A percentile compares a stretch with the other conserved stretches of the same genome.
Evolutionary conservation across 2,113 vertebrate genomes (phyloP).

Genomic region (Chamaea fasciata): DNA sequence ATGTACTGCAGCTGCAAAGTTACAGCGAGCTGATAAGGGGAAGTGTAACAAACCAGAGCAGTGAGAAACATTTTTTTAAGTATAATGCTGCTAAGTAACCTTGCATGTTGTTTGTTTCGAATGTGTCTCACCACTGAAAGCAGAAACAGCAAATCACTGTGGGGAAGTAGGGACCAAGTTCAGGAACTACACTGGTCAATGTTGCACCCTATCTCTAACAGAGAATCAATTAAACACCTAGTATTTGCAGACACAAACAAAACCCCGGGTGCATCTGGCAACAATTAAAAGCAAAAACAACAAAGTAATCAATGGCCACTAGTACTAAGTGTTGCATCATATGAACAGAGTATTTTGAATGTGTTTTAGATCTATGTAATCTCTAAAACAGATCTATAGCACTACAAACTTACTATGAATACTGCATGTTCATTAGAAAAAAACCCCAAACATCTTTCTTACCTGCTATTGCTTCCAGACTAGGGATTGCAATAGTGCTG

Average conservation of each 20-base stretch:
- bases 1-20: background rate
- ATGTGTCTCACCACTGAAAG: background rate
- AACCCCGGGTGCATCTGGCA: background rate
- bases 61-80: background rate
- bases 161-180: background rate
- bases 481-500: constrained; percentile 92
- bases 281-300: background rate
- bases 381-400: background rate
- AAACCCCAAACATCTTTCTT: background rate
- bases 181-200: background rate
- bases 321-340: background rate
- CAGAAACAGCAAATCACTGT: background rate
- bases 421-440: background rate
- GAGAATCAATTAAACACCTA: background rate
- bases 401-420: background rate
- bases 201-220: background rate
- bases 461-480: constrained; percentile 92
- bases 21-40: background rate
- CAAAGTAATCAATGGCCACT: background rate
- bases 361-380: background rate
- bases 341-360: background rate
- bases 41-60: background rate
- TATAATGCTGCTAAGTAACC: background rate
- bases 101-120: background rate
- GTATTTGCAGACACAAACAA: background rate